These are phyloP conservation scores for Leptinotarsa rubiginosa DNA, from an alignment of 2,888 invertebrate species.

Conservation along the genomic window DNA sequence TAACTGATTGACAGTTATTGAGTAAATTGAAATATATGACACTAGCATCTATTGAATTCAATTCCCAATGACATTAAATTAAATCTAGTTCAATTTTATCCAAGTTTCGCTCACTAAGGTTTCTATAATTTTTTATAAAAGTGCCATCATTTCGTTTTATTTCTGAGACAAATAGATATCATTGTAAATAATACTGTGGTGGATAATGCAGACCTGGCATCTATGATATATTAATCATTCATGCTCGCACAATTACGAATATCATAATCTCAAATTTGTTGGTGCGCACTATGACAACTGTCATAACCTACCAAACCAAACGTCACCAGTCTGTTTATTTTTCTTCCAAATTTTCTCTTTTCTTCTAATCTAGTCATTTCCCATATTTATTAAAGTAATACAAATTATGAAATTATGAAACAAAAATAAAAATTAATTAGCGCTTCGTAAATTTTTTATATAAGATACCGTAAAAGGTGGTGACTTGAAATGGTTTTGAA, in stretches of 20 bases:
- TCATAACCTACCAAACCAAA: too few species aligned
- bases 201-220: too few species aligned
- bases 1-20: slow-evolving; percentile 12
- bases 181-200: not conserved
- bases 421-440: too few species aligned
- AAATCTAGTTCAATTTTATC: slow-evolving; percentile 12
- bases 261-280: too few species aligned
- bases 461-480: not conserved
- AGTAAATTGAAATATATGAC: slow-evolving; percentile 20
- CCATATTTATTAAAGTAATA: too few species aligned
- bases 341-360: too few species aligned
- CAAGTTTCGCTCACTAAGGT: slow-evolving; percentile 14
- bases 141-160: not conserved
- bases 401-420: too few species aligned
- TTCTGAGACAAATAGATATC: slow-evolving; percentile 22
- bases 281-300: too few species aligned
- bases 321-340: too few species aligned
- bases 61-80: slow-evolving; percentile 8
- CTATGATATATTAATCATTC: too few species aligned
- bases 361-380: too few species aligned
- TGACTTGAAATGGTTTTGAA: not conserved
- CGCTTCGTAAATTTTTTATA: not conserved
- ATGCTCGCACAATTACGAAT: too few species aligned
- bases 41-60: not conserved
- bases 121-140: slow-evolving; percentile 17